phyloP scores from a whole-genome alignment of 1,140 invertebrate genomes.

The Drosophila erecta region DNA sequence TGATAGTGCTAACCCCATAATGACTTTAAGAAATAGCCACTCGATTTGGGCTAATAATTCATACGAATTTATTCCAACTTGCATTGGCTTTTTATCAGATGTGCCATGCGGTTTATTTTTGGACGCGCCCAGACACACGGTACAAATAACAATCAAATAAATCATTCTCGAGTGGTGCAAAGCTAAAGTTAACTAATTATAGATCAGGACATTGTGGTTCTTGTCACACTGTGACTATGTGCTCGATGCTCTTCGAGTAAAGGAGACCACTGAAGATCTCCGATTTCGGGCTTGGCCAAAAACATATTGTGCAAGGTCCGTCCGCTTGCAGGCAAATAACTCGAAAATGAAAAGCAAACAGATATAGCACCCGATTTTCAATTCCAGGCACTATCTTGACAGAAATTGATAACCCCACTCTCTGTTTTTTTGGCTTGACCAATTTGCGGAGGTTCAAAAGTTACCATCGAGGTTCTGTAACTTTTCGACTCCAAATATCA shows the following conservation, averaged over 20 bases:
- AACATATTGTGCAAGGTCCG: constrained; percentile 66
- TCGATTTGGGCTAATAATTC: constrained; percentile 28
- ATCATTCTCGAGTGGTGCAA: constrained; percentile 69
- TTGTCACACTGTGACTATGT: not conserved
- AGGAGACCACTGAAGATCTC: constrained; percentile 1
- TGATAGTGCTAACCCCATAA: constrained; percentile 1
- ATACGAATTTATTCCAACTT: constrained; percentile 24
- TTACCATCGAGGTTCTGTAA: constrained; percentile 6
- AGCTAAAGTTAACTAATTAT: constrained; percentile 60
- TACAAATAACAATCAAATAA: constrained; percentile 66
- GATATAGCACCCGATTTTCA: constrained; percentile 25
- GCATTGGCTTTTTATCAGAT: constrained; percentile 31
- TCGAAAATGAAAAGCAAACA: not conserved
- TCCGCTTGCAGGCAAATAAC: constrained; percentile 5
- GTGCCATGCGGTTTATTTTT: constrained; percentile 29
- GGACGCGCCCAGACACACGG: constrained; percentile 39
- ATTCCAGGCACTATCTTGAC: constrained; percentile 58
- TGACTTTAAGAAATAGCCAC: too few relatives aligned
- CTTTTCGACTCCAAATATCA: not conserved
- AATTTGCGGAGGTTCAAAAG: constrained; percentile 40
- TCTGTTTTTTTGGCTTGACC: constrained; percentile 22
- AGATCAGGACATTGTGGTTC: constrained; percentile 8
- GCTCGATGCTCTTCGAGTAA: constrained; percentile 67
- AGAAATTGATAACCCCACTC: constrained; percentile 46
- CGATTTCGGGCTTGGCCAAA: constrained; percentile 34